Evolutionary conservation across 1,140 invertebrate species (phyloP), one percentile per base, ranked within the genome.

Genomic region (Eubasilissa regina): DNA sequence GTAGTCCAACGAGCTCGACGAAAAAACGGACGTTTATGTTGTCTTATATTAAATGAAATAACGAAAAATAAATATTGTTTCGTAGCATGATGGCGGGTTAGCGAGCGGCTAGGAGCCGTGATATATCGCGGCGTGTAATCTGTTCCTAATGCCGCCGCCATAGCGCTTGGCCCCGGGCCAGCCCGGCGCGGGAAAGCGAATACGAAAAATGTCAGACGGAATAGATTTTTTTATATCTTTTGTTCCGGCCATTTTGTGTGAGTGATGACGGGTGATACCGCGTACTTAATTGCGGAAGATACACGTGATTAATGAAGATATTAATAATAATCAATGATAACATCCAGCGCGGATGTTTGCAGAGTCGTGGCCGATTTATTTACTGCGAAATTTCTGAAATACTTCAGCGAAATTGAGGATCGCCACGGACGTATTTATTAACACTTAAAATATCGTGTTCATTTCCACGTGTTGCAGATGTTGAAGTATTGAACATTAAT

Each of bases 41-140:
- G 6, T 62, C 17, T 70, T 53, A 9, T 70, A 53, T 70, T 21
- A 21, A 70, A 70, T 70, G 47, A 70, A 70, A 3, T 47, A 51
- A 48, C 10, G 6, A 35, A 35, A 51, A 70, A 70, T 70, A 70
- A 70, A 70, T 70, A 70, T 12, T 70, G 47, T 70, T 48, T 48
- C 7, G n/a, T 74, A 25, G 17, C 17, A 60, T 4, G 56, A 17
- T 56, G 51, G 13, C 13, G 66, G 64, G 19, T 43, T 11, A 17
- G 21, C 9, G 21, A 17, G 47, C 47, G 68, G 47, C 15, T 44
- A 66, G 47, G 62, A 15, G 25, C 13, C 25, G 72, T 56, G 72
- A 74, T 74, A 74, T 74, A 74, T 58, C 12, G 72, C 25, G 72
- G 51, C n/a, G 12, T 44, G 72, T 74, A 74, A 74, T 74, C 72